phyloP scores from a whole-genome alignment of 1,140 invertebrate genomes.

The Procambarus virginalis region DNA sequence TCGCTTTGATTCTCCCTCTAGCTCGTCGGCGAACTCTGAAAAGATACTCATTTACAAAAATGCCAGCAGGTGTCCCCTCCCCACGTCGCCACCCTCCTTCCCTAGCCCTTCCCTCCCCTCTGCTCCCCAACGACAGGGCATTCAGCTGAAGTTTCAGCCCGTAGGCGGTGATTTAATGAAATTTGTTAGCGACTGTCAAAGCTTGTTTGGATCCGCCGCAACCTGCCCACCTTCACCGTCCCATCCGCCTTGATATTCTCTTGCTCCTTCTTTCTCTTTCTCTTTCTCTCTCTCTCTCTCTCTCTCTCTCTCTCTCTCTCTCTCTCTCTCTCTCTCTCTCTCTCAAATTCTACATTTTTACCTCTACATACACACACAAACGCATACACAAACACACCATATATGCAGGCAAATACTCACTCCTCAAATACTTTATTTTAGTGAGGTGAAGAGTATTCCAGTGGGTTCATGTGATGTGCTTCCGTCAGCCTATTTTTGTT shows the following conservation, averaged over 20 bases:
- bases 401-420: too few relatives aligned
- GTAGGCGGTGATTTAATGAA: slow-evolving; percentile 63
- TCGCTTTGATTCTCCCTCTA: slow-evolving; percentile 1
- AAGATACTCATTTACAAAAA: slow-evolving; percentile 46
- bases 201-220: slow-evolving; percentile 40
- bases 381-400: background rate
- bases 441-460: too few relatives aligned
- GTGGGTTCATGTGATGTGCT: too few relatives aligned
- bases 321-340: background rate
- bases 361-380: background rate
- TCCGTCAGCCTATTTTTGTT: background rate
- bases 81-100: background rate
- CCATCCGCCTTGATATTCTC: slow-evolving; percentile 10
- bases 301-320: slow-evolving; percentile 38
- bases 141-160: slow-evolving; percentile 61
- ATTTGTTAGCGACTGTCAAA: slow-evolving; percentile 66
- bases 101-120: background rate
- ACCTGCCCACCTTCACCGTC: background rate
- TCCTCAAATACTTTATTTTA: too few relatives aligned
- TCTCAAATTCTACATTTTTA: slow-evolving; percentile 14
- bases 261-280: slow-evolving; percentile 10
- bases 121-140: slow-evolving; percentile 15
- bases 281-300: slow-evolving; percentile 18
- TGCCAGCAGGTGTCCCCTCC: slow-evolving; percentile 1
- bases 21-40: background rate